Conservation (phyloP, 35 echinoderm and acorn worm species). For the Patiria miniata region DNA sequence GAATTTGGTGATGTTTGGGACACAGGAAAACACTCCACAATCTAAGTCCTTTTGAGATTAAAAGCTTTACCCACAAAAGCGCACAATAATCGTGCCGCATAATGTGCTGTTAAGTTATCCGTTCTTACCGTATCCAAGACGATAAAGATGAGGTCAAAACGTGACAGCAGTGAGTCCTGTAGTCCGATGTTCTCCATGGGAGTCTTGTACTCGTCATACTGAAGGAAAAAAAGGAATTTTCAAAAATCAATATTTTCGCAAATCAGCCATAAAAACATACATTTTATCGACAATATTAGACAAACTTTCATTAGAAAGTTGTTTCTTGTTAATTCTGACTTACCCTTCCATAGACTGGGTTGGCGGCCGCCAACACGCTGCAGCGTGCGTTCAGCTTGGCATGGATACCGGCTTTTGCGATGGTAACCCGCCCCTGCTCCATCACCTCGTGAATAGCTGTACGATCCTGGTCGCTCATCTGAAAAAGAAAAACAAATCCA, state of each 20-base stretch:
- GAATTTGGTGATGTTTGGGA: too few species aligned
- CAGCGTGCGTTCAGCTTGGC: constrained; percentile 96
- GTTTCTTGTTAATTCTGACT: constrained; percentile 21
- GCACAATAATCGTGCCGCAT: too few species aligned
- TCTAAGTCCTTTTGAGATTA: too few species aligned
- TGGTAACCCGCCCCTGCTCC: constrained; percentile 99
- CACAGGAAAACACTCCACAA: too few species aligned
- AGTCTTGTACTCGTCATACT: constrained; percentile 99
- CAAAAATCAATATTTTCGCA: too few species aligned
- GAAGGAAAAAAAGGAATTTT: neutral
- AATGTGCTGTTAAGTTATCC: too few species aligned
- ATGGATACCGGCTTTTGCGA: constrained; percentile 99
- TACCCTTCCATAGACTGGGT: constrained; percentile 99
- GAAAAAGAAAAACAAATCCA: neutral
- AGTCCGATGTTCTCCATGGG: constrained; percentile 96
- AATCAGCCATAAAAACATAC: too few species aligned
- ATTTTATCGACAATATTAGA: too few species aligned
- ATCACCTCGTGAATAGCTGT: constrained; percentile 99
- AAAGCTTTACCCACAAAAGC: too few species aligned
- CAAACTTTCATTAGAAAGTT: neutral
- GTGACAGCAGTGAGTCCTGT: constrained; percentile 78
- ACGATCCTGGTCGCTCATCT: constrained; percentile 99
- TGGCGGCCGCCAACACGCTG: constrained; percentile 94
- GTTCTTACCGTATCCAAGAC: constrained; percentile 88
- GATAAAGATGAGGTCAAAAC: constrained; percentile 99